These are phyloP conservation scores for Puffinus mauretanicus DNA, from an alignment of 2,113 vertebrate species.

Conservation along the genomic window DNA sequence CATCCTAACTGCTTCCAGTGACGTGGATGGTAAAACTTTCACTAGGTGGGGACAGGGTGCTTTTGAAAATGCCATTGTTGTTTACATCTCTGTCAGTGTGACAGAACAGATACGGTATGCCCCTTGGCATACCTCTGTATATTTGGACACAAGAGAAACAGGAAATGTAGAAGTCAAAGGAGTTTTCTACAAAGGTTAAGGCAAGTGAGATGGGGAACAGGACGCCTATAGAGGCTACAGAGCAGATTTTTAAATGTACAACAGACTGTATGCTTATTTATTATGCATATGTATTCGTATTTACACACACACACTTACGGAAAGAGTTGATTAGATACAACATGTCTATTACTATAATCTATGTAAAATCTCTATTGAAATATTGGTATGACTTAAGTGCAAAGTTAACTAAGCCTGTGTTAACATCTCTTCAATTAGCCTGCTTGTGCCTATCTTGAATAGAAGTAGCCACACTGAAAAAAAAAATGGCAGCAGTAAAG, in stretches of 20 bases:
- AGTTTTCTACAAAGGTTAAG: not conserved
- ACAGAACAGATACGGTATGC: not conserved
- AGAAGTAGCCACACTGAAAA: not conserved
- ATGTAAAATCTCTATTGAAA: not conserved
- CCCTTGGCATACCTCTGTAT: not conserved
- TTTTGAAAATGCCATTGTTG: not conserved
- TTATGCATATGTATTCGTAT: not conserved
- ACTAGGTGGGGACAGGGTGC: not conserved
- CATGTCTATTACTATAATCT: not conserved
- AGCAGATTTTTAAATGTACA: not conserved
- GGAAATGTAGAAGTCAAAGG: not conserved
- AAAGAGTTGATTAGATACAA: not conserved
- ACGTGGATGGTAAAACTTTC: not conserved
- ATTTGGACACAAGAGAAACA: not conserved
- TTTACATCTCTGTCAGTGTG: not conserved
- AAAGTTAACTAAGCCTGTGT: not conserved
- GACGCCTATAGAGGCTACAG: not conserved
- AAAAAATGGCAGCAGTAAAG: not conserved
- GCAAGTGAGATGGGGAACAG: not conserved
- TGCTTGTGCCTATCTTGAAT: not conserved
- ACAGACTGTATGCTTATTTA: not conserved
- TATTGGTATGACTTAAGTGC: not conserved
- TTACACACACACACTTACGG: not conserved
- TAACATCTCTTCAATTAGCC: not conserved
- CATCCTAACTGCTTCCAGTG: not conserved